A percentile compares a stretch with the other conserved stretches of the same genome.
Conservation (phyloP, 37 sponge, comb jelly and placozoan genomes). For the Haliclona indistincta region DNA sequence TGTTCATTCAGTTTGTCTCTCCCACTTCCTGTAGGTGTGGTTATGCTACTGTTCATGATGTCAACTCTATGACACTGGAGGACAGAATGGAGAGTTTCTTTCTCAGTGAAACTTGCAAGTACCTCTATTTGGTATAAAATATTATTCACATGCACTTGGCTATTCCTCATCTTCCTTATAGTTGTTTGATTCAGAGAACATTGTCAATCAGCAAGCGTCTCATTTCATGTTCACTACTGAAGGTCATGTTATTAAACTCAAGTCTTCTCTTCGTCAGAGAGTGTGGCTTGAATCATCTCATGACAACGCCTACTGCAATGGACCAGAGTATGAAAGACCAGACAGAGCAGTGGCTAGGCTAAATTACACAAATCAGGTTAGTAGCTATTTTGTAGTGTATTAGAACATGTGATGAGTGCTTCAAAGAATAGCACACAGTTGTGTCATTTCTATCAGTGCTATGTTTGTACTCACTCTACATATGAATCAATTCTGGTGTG, state of each 20-base stretch:
- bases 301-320: too few species aligned
- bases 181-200: constrained; percentile 92
- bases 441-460: too few species aligned
- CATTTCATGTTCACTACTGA: constrained; percentile 93
- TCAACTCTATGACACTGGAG: constrained; percentile 84
- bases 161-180: constrained; percentile 16
- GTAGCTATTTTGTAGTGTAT: too few species aligned
- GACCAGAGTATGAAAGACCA: background rate
- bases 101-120: constrained; percentile 98
- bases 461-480: too few species aligned
- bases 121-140: constrained; percentile 81
- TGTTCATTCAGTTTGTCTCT: background rate
- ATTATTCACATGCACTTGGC: background rate
- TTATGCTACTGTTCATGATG: constrained; percentile 94
- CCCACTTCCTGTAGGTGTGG: constrained; percentile 85
- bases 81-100: constrained; percentile 99
- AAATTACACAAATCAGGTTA: too few species aligned
- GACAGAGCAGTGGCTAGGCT: constrained; percentile 29
- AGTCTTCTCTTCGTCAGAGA: constrained; percentile 22
- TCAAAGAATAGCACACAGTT: background rate
- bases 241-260: constrained; percentile 81
- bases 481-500: too few species aligned
- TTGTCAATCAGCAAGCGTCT: constrained; percentile 66
- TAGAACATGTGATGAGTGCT: constrained; percentile 35
- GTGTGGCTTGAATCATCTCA: constrained; percentile 30